These are phyloP conservation scores for Crossocerus cetratus DNA, from an alignment of 2,888 invertebrate species.

Conservation along the genomic window DNA sequence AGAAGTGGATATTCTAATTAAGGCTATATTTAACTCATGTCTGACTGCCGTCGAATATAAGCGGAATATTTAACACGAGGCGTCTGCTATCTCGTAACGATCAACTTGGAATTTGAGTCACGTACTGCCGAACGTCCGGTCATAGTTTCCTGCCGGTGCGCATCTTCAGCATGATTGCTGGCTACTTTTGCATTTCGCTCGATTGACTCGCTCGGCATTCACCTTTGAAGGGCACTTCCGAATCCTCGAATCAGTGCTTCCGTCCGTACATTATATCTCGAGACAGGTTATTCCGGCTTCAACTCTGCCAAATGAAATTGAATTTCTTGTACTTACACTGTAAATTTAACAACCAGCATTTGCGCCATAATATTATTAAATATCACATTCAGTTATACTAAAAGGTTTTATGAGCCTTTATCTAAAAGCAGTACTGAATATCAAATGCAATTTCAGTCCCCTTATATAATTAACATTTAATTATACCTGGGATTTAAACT, in stretches of 20 bases:
- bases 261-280: too few species aligned
- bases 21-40: conserved; percentile 21
- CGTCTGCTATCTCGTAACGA: conserved; percentile 7
- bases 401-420: too few species aligned
- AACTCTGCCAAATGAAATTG: too few species aligned
- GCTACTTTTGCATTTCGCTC: conserved; percentile 47
- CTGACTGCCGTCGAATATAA: conserved; percentile 38
- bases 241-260: conserved; percentile 22
- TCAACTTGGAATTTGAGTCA: conserved; percentile 52
- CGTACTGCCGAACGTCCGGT: conserved; percentile 59
- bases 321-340: too few species aligned
- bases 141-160: conserved; percentile 61
- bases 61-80: conserved; percentile 48
- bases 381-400: too few species aligned
- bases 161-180: conserved; percentile 42
- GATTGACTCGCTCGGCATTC: conserved; percentile 18
- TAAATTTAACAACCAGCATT: too few species aligned
- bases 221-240: conserved; percentile 25
- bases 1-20: background rate
- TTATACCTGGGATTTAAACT: too few species aligned
- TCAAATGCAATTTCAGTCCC: too few species aligned
- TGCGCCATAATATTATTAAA: too few species aligned
- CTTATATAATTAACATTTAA: too few species aligned
- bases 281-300: too few species aligned
- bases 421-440: too few species aligned